phyloP scores from a whole-genome alignment of 2,888 invertebrate species.

The Coenonympha arcania region DNA sequence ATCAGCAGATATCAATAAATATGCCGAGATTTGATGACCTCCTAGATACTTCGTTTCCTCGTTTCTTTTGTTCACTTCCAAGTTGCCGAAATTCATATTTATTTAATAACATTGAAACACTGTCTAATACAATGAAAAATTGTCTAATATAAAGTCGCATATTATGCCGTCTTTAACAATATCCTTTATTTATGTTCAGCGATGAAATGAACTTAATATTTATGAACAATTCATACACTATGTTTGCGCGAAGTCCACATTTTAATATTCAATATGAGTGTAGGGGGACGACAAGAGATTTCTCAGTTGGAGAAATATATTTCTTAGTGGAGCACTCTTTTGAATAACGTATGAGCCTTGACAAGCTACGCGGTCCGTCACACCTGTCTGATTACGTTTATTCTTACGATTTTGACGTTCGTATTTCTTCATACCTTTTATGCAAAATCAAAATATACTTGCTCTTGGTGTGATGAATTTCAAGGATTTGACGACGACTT shows the following conservation, averaged over 20 bases:
- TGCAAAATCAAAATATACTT: no score
- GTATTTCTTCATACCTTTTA: no score
- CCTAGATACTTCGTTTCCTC: background rate
- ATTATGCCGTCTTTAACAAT: no score
- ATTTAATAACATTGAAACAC: no score
- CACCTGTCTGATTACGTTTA: conserved; percentile 12
- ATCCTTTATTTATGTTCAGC: background rate
- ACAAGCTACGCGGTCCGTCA: conserved; percentile 6
- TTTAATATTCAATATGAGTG: conserved; percentile 13
- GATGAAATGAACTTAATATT: background rate
- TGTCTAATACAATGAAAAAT: no score
- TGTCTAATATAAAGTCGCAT: no score
- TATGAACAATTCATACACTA: background rate
- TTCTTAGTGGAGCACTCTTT: conserved; percentile 12
- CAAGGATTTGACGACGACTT: no score
- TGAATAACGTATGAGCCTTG: conserved; percentile 12
- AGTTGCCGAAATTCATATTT: background rate
- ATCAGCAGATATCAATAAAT: conserved; percentile 2
- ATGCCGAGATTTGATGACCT: background rate
- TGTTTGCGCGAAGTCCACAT: background rate
- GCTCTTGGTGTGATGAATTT: no score
- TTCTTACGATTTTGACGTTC: background rate
- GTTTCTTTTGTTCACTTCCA: background rate
- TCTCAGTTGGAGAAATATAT: conserved; percentile 11
- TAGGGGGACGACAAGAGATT: conserved; percentile 8